Base-by-base conservation (phyloP, 2,113 vertebrate genomes). In the Jacana jacana region DNA sequence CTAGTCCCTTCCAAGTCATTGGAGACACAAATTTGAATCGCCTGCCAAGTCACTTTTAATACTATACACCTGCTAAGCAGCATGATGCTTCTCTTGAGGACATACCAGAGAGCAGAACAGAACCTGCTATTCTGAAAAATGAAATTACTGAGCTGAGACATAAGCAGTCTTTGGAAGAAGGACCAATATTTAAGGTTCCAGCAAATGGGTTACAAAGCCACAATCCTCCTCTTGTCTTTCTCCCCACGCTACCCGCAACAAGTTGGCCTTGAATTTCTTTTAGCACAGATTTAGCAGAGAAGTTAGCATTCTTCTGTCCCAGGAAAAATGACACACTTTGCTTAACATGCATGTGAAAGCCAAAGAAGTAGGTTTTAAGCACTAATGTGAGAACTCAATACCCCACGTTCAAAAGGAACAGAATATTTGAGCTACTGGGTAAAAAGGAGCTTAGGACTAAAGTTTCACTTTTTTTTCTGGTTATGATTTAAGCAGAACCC, bases 1-100 rank as follows among this genome's bases (percentile, higher is more conserved):
- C n/a, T 75, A 66, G 51, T 60, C 37, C n/a, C 12, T 77, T 61
- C 17, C 0, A 0, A 57, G 8, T 13, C 65, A 37, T 15, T 28
- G 19, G 4, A 84, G 13, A 83, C 4, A 51, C 4, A 82, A 73
- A 80, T 75, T 27, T 46, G 28, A 96, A 66, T 78, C 8, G 66
- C 28, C 9, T 81, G 10, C 20, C 46, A 80, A 48, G 65, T 18
- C 11, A 31, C 40, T 78, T 88, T 57, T 52, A 42, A 78, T 19
- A 44, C 14, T 51, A 18, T 58, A 40, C 18, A 68, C 17, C 11
- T 68, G 8, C 22, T 48, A 46, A 15, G 39, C 16, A 88, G 17
- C 30, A 33, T 4, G 12, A 80, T 27, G 5, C 2, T 70, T 16
- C 25, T 63, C 17, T 55, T 55, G 17, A 87, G 42, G 16, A 73